A percentile compares a stretch with the other conserved stretches of the same genome.
phyloP scores from a whole-genome alignment of 92 coral and sea anemone species.

The Zoanthus solanderi region DNA sequence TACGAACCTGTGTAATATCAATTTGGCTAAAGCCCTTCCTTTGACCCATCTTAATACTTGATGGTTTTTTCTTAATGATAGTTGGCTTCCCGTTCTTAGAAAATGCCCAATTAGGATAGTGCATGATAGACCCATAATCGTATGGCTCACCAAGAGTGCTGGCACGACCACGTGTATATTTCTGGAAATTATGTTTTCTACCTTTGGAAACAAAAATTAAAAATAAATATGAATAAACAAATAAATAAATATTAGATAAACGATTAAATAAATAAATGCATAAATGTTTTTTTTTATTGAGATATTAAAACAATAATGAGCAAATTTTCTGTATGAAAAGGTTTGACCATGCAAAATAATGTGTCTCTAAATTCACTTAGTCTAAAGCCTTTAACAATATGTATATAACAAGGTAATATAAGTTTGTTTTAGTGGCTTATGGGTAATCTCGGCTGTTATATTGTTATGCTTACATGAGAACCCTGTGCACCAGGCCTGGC shows the following conservation, averaged over 20 bases:
- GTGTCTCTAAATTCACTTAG: neutral
- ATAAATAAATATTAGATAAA: too few relatives aligned
- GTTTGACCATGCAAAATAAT: neutral
- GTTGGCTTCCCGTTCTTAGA: conserved; percentile 1
- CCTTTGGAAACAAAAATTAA: neutral
- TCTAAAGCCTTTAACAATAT: neutral
- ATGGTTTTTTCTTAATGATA: neutral
- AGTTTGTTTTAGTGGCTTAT: neutral
- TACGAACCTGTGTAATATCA: conserved; percentile 3
- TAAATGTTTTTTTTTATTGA: too few relatives aligned
- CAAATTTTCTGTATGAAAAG: neutral
- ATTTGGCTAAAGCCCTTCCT: neutral
- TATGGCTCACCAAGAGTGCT: conserved; percentile 2
- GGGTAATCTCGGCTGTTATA: neutral
- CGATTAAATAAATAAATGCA: neutral
- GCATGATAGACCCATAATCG: conserved; percentile 14
- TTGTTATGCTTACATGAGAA: neutral
- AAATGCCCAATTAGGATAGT: neutral
- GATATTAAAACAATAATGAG: neutral
- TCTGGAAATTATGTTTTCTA: neutral
- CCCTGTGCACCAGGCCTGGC: neutral
- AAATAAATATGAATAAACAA: too few relatives aligned
- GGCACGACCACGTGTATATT: neutral
- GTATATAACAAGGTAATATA: neutral
- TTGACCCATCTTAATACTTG: neutral